A percentile compares a stretch with the other conserved stretches of the same genome.
Conservation (phyloP, 1,140 invertebrate genomes). For the Calycopis cecrops region DNA sequence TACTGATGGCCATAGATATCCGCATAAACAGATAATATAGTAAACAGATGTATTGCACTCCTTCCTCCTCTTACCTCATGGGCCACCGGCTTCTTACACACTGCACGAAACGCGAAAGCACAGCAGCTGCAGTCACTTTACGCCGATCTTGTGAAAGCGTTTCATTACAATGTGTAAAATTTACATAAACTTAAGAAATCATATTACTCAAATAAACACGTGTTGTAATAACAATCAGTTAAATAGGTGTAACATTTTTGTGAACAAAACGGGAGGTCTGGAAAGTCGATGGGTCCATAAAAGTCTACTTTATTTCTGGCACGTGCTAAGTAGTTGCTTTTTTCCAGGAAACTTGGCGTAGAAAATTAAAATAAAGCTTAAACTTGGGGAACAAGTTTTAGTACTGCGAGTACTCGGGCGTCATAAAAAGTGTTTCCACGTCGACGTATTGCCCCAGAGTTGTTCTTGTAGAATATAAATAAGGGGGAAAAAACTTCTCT, state of each 20-base stretch:
- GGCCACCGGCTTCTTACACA: no score
- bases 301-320: slow-evolving; percentile 36
- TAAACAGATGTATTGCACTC: no score
- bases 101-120: no score
- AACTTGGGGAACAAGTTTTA: slow-evolving; percentile 60
- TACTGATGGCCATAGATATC: no score
- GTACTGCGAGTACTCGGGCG: slow-evolving; percentile 39
- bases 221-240: no score
- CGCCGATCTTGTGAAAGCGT: no score
- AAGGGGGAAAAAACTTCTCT: slow-evolving; percentile 21
- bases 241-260: slow-evolving; percentile 20
- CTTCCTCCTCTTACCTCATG: no score
- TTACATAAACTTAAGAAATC: no score
- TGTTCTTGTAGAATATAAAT: slow-evolving; percentile 24
- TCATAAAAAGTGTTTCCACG: slow-evolving; percentile 38
- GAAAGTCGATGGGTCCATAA: slow-evolving; percentile 29
- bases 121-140: no score
- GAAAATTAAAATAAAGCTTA: slow-evolving; percentile 70
- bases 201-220: no score
- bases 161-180: no score
- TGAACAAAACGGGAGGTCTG: slow-evolving; percentile 25
- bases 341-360: slow-evolving; percentile 22
- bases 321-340: slow-evolving; percentile 36
- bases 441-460: slow-evolving; percentile 45
- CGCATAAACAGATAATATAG: no score